phyloP scores from a whole-genome alignment of 2,888 invertebrate species.

The Smittia aterrima region DNA sequence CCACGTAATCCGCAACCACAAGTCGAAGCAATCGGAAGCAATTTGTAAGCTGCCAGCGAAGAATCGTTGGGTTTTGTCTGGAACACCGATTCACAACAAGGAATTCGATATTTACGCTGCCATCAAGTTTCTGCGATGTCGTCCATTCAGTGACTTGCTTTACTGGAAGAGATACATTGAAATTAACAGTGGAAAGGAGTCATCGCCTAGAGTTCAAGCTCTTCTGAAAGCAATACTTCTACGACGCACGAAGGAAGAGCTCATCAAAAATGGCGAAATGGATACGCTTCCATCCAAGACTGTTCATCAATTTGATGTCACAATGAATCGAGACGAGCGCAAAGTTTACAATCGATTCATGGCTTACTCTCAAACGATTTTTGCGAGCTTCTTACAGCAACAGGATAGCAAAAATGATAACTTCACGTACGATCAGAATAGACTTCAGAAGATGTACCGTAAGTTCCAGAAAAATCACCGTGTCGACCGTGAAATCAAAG shows the following conservation, averaged over 20 bases:
- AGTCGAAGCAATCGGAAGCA: conserved; percentile 69
- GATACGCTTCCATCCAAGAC: conserved; percentile 62
- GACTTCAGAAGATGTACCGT: conserved; percentile 56
- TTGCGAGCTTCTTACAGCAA: conserved; percentile 74
- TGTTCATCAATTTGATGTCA: conserved; percentile 60
- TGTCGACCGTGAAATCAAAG: conserved; percentile 59
- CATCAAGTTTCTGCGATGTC: conserved; percentile 77
- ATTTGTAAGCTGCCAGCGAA: conserved; percentile 64
- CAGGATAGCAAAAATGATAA: conserved; percentile 64
- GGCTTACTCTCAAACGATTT: conserved; percentile 70
- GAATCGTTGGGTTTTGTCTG: conserved; percentile 83
- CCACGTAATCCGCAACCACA: conserved; percentile 86
- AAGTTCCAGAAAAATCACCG: conserved; percentile 64
- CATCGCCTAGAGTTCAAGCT: conserved; percentile 76
- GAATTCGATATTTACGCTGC: conserved; percentile 78
- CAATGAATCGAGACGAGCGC: conserved; percentile 67
- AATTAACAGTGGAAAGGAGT: conserved; percentile 69
- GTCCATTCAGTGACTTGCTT: conserved; percentile 81
- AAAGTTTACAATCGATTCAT: conserved; percentile 74
- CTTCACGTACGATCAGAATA: conserved; percentile 50
- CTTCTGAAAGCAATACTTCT: conserved; percentile 82
- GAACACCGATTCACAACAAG: conserved; percentile 94
- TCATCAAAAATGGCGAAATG: conserved; percentile 64
- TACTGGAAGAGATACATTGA: conserved; percentile 94
- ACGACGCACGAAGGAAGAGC: conserved; percentile 81